Evolutionary conservation across 2,888 invertebrate species (phyloP), one percentile per base, ranked within the genome.

Genomic region (Phyto melanocephala): DNA sequence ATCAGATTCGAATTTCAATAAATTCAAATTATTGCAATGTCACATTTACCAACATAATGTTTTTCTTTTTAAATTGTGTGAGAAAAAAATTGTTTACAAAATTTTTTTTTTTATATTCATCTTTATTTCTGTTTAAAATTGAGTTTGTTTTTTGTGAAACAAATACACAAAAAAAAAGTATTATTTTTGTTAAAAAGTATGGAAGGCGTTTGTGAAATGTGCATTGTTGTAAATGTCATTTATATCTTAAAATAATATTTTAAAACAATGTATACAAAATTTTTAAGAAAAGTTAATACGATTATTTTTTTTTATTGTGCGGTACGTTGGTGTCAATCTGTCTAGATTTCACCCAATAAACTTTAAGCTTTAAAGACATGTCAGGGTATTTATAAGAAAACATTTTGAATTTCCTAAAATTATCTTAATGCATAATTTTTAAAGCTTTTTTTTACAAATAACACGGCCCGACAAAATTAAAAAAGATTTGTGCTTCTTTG

Each of bases 261-360:
- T 3, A 6, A 28, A 28, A 28, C 3, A 33, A 50, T 20, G 42
- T 22, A 40, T 68, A 42, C 45, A 42, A 58, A 58, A 58, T 22
- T 3, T 3, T 10, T 20, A 20, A 40, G n/a, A 62, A 52, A 11
- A 54, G 22, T 75, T 70, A 80, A 80, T 75, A 75, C 40, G 80
- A 80, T 75, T 80, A 54, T 70, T 70, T 80, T 80, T 37, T 74
- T 5, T 28, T 68, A 62, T 13, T 68, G 54, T 33, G 33, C 42
- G 40, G 8, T 40, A 10, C 1, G 11, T 13, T 42, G 11, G 45
- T 60, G 45, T 50, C 11, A 52, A 22, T 8, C 20, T 40, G 33
- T 42, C 6, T 47, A 54, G 17, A 74, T 52, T 74, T 74, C 62
- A 47, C 28, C 28, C 28, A 28, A 28, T 28, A 28, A 28, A 28